Base-by-base conservation (phyloP, 1,140 invertebrate genomes). In the Drosophila busckii region DNA sequence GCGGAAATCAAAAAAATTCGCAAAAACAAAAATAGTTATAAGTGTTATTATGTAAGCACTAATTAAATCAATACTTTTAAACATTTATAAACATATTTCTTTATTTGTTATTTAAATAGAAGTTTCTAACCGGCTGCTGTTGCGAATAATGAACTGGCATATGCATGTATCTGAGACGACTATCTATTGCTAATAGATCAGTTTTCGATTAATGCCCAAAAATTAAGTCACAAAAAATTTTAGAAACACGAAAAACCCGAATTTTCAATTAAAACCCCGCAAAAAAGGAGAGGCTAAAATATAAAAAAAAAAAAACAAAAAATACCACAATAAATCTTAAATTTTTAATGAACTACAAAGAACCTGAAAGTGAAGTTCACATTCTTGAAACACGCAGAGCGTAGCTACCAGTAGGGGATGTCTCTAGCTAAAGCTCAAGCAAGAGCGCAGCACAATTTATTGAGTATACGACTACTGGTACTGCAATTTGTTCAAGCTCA, bases 161-260 rank as follows among this genome's bases (percentile, higher is more conserved):
- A 40, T 26, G 49, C 42, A 22, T 50, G 17, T 16, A 29, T 42
- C n/a, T n/a, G n/a, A n/a, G 25, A 25, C 20, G 41, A 32, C 69
- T 45, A 54, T 54, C 34, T 64, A 65, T 68, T 45, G 68, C 53
- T 71, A 62, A 73, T 66, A 73, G 78, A 80, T 80, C 68, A 64
- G 49, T 66, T 52, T 67, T 66, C 75, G 58, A 65, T 69, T 60
- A 76, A 42, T 60, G 58, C 54, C 53, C 42, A 71, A 63, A 73
- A 71, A 70, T 76, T 70, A 76, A 76, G 58, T 76, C 65, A 66
- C 76, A 70, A 60, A 53, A 76, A n/a, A n/a, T n/a, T n/a, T n/a
- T n/a, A n/a, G n/a, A n/a, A 76, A 82, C 75, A 82, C 54, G 75
- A 82, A 82, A 82, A 82, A 82, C 75, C 53, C 70, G 75, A 82